Evolutionary conservation across 1,140 invertebrate genomes (phyloP), one percentile per base, ranked within the genome.

Genomic region (Euschistus heros): DNA sequence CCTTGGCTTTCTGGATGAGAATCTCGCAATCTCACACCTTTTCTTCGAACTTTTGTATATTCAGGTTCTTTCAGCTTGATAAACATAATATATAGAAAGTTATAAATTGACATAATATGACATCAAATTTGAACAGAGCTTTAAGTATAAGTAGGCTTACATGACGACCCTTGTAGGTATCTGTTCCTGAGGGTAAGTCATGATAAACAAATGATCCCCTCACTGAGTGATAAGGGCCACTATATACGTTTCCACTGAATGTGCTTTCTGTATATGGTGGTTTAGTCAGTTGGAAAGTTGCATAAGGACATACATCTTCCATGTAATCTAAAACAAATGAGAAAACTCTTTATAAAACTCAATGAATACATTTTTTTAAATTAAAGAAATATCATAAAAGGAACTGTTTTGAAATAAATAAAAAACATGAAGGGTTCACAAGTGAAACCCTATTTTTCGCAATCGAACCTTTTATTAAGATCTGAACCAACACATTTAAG

Each of bases 241-340:
- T 88, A 75, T 89, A 89, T 3, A 89, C 88, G 73, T 91, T 91
- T 65, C 89, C 90, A 72, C 88, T 91, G 78, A 91, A 92, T 52
- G 89, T 89, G 75, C 88, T 92, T 75, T 92, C 89, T 71, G 87
- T 88, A 75, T 89, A 88, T 7, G 88, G 84, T 64, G 88, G 87
- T 72, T 91, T 91, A 59, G 88, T 88, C 68, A 93, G 78, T 75
- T 93, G 90, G 76, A 92, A 92, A 33, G 91, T 93, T 47, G 90
- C 91, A 76, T 93, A 92, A 2, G 89, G 89, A 74, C 90, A 93
- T 67, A 92, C 90, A 75, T 93, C 91, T 78, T 92, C 90, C 68
- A 90, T 89, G 75, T 91, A 92, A 74, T 92, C 89, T 87, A 77
- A 24, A 72, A 57, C 18, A 24, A 10, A 57, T 24, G 24, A 57